Evolutionary conservation across 2,797 vertebrate species (phyloP).

Genomic region (Forpus xanthops): DNA sequence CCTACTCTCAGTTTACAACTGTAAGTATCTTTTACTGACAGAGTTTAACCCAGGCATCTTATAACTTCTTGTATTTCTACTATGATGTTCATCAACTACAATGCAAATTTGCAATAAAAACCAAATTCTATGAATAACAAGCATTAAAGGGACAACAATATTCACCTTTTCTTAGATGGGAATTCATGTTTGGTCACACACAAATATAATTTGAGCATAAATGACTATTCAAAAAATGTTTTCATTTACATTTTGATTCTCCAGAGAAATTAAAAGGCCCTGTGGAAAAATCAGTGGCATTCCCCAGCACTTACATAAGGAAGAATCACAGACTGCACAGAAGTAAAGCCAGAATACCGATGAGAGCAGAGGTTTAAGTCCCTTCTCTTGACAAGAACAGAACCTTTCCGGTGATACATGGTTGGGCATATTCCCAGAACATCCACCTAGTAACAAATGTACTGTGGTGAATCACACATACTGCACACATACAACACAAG

Average conservation of each 20-base stretch:
- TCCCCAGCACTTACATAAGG: conserved; percentile 68
- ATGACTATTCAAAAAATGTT: not conserved
- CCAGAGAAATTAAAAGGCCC: not conserved
- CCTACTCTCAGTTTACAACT: not conserved
- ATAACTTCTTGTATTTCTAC: not conserved
- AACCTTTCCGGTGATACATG: conserved; percentile 78
- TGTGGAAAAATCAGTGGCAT: not conserved
- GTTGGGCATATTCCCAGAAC: conserved; percentile 83
- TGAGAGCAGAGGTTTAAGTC: conserved; percentile 81
- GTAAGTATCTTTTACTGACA: not conserved
- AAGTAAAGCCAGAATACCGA: conserved; percentile 73
- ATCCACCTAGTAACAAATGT: conserved; percentile 73
- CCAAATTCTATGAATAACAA: not conserved
- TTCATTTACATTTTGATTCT: not conserved
- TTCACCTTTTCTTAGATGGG: not conserved
- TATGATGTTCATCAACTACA: not conserved
- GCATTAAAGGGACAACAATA: not conserved
- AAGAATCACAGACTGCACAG: conserved; percentile 76
- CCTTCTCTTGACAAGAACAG: conserved; percentile 78
- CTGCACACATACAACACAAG: not conserved
- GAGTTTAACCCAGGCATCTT: not conserved
- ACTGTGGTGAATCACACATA: not conserved
- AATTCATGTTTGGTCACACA: not conserved
- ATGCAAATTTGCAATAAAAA: not conserved
- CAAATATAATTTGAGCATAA: not conserved